phyloP scores from a whole-genome alignment of 2,797 vertebrate genomes.

The Distichodus sexfasciatus region DNA sequence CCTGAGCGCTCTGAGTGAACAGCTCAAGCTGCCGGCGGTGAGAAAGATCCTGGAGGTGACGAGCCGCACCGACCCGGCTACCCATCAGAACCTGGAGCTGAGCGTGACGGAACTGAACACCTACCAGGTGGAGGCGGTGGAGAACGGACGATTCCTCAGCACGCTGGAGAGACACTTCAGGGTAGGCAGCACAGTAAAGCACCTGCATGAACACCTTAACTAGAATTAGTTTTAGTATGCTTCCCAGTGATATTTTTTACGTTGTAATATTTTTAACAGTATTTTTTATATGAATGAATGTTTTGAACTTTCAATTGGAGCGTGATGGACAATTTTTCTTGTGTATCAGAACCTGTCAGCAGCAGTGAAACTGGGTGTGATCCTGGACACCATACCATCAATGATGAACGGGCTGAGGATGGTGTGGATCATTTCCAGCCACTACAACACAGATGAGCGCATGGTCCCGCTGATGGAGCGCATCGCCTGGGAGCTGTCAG shows the following conservation, averaged over 20 bases:
- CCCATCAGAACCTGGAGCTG: slow-evolving; percentile 70
- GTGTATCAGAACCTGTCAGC: slow-evolving; percentile 79
- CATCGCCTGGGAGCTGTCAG: slow-evolving; percentile 88
- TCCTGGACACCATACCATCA: slow-evolving; percentile 79
- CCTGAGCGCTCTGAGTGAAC: slow-evolving; percentile 78
- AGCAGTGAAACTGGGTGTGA: slow-evolving; percentile 69
- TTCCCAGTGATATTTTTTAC: no score
- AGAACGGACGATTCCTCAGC: slow-evolving; percentile 83
- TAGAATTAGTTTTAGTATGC: no score
- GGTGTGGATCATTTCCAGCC: slow-evolving; percentile 87
- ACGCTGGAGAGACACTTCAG: slow-evolving; percentile 85
- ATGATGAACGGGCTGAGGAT: slow-evolving; percentile 85
- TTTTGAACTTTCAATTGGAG: no score
- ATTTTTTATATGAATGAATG: no score
- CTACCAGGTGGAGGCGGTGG: slow-evolving; percentile 76
- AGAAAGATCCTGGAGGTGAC: slow-evolving; percentile 80
- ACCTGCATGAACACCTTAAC: background rate
- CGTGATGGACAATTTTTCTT: background rate
- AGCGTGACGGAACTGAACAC: slow-evolving; percentile 76
- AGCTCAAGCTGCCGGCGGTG: slow-evolving; percentile 78
- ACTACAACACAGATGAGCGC: slow-evolving; percentile 85
- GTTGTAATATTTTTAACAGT: no score
- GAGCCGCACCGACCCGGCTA: slow-evolving; percentile 65
- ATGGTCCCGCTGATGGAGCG: slow-evolving; percentile 89
- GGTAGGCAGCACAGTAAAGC: slow-evolving; percentile 63